Conservation (phyloP, 2,113 vertebrate genomes). For the Equus przewalskii region DNA sequence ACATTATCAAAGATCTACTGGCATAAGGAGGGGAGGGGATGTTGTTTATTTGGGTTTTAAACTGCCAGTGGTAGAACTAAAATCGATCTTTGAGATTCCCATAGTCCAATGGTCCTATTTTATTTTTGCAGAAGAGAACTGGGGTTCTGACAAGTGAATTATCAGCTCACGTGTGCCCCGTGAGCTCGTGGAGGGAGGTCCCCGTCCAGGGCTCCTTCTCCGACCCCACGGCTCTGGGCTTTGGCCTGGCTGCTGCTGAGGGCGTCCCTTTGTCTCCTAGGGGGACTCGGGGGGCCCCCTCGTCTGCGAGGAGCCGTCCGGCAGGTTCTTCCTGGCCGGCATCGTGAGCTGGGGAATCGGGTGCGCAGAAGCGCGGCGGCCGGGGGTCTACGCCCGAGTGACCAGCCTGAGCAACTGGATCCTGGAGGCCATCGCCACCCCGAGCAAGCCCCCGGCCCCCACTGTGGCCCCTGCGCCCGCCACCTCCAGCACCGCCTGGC, state of each 20-base stretch:
- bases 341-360: constrained; percentile 98
- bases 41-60: background rate
- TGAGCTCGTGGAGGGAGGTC: fast-evolving
- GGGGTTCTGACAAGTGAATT: background rate
- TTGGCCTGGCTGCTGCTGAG: background rate
- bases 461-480: fast-evolving
- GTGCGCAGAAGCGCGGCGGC: constrained; percentile 94
- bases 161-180: fast-evolving
- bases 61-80: background rate
- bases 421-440: constrained; percentile 80
- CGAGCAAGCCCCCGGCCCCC: background rate
- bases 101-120: fast-evolving
- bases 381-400: constrained; percentile 95
- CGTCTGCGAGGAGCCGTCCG: constrained; percentile 94
- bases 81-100: background rate
- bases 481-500: background rate
- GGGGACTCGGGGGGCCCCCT: constrained; percentile 98
- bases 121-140: background rate
- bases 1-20: background rate
- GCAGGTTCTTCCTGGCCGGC: constrained; percentile 95
- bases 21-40: no score
- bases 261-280: constrained; percentile 83
- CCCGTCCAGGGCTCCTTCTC: fast-evolving
- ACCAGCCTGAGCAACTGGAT: constrained; percentile 95
- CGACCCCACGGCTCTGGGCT: background rate